Percentiles rank a stretch among this genome's conserved stretches.
These are phyloP conservation scores for Phoxinus dragarum DNA, from an alignment of 2,797 vertebrate genomes.

Conservation along the genomic window DNA sequence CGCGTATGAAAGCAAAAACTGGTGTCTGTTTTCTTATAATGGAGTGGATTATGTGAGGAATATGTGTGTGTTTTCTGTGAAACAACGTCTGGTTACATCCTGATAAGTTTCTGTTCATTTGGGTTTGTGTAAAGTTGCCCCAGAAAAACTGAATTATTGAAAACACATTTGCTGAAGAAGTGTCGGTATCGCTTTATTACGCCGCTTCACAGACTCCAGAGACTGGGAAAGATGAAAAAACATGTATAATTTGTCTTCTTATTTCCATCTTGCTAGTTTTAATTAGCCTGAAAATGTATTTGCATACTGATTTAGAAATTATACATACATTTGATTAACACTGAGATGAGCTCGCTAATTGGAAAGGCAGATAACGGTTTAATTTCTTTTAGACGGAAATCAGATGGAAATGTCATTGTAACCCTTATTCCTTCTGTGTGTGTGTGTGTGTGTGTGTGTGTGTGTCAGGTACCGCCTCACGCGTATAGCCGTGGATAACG, in stretches of 20 bases:
- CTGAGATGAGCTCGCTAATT: constrained; percentile 56
- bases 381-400: constrained; percentile 48
- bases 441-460: not conserved
- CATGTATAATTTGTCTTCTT: constrained; percentile 57
- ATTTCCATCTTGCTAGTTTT: constrained; percentile 66
- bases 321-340: constrained; percentile 58
- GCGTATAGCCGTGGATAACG: constrained; percentile 91
- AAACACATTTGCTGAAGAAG: constrained; percentile 3
- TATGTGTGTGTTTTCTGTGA: not conserved
- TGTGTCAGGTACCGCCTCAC: constrained; percentile 91
- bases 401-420: constrained; percentile 33
- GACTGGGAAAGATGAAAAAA: constrained; percentile 40
- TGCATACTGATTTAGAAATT: constrained; percentile 57
- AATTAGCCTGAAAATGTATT: constrained; percentile 61
- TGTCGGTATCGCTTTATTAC: constrained; percentile 10
- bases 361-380: constrained; percentile 50
- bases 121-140: constrained; percentile 41
- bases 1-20: constrained; percentile 45
- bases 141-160: constrained; percentile 22
- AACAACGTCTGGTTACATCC: not conserved
- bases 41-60: constrained; percentile 46
- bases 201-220: constrained; percentile 35
- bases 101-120: constrained; percentile 30
- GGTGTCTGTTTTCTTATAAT: constrained; percentile 54
- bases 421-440: not conserved